phyloP scores from a whole-genome alignment of 1,140 invertebrate species.

The Bombus impatiens region DNA sequence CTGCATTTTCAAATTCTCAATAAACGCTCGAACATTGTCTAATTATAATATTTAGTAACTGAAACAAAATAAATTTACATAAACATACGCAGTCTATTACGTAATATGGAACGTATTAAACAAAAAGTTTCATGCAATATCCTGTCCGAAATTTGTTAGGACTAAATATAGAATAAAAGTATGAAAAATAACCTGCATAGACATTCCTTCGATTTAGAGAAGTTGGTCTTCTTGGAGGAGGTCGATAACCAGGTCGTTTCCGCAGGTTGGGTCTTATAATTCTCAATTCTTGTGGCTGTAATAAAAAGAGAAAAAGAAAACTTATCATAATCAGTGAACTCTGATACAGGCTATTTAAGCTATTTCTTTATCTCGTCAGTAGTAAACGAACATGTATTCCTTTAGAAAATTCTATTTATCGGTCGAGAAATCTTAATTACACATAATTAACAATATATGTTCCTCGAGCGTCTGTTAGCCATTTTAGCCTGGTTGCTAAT shows the following conservation, averaged over 20 bases:
- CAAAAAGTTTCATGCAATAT: too few relatives aligned
- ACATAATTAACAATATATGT: background rate
- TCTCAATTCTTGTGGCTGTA: constrained; percentile 77
- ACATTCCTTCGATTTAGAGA: constrained; percentile 75
- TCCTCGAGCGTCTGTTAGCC: background rate
- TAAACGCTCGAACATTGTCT: too few relatives aligned
- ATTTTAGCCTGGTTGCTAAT: constrained; percentile 44
- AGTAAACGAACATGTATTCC: background rate
- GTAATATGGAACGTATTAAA: too few relatives aligned
- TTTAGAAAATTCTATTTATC: constrained; percentile 19
- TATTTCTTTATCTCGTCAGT: background rate
- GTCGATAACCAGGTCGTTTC: constrained; percentile 69
- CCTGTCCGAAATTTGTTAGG: too few relatives aligned
- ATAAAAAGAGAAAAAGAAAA: background rate
- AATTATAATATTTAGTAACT: too few relatives aligned
- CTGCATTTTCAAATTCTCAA: too few relatives aligned
- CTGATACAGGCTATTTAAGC: background rate
- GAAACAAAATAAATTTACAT: background rate
- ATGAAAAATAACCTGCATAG: constrained; percentile 69
- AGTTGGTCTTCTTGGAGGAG: constrained; percentile 57
- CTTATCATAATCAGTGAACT: background rate
- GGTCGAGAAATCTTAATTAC: constrained; percentile 11
- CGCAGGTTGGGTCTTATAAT: constrained; percentile 64
- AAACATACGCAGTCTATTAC: background rate
- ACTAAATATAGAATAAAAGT: background rate